phyloP scores from a whole-genome alignment of 64 coral and sea anemone genomes.

The Pachyseris speciosa region DNA sequence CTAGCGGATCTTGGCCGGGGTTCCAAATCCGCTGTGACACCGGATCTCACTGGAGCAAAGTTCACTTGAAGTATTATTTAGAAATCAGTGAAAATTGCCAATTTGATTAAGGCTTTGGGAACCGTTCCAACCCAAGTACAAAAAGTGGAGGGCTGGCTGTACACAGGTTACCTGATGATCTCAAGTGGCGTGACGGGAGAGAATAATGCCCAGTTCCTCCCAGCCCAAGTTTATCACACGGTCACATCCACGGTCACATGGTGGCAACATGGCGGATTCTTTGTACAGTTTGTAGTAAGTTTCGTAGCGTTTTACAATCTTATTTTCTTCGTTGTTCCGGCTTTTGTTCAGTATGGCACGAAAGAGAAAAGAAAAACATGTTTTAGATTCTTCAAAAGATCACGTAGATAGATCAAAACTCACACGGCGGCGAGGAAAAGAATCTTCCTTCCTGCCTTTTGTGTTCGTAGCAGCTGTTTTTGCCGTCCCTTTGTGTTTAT shows the following conservation, averaged over 20 bases:
- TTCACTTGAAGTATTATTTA: too few species aligned
- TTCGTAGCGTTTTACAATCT: background rate
- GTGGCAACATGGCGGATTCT: slow-evolving; percentile 32
- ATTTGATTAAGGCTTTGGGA: too few species aligned
- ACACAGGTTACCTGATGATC: too few species aligned
- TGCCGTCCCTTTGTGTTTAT: slow-evolving; percentile 38
- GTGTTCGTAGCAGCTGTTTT: slow-evolving; percentile 12
- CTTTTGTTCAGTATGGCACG: slow-evolving; percentile 14
- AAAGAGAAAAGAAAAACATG: slow-evolving; percentile 14
- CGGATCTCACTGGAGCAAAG: too few species aligned
- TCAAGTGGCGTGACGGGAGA: too few species aligned
- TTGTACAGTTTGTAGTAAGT: background rate
- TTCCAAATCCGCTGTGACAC: too few species aligned
- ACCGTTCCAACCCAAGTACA: too few species aligned
- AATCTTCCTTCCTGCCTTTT: background rate
- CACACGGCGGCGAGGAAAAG: slow-evolving; percentile 14
- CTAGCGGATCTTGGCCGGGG: too few species aligned
- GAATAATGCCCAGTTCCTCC: background rate
- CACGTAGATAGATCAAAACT: slow-evolving; percentile 28
- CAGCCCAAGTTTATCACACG: background rate
- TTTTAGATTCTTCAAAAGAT: slow-evolving; percentile 24
- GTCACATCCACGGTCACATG: slow-evolving; percentile 33
- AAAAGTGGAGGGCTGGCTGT: too few species aligned
- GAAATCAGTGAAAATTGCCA: too few species aligned
- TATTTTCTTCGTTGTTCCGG: background rate